Base-by-base conservation (phyloP, 2,888 invertebrate species). In the Acronicta leporina region DNA sequence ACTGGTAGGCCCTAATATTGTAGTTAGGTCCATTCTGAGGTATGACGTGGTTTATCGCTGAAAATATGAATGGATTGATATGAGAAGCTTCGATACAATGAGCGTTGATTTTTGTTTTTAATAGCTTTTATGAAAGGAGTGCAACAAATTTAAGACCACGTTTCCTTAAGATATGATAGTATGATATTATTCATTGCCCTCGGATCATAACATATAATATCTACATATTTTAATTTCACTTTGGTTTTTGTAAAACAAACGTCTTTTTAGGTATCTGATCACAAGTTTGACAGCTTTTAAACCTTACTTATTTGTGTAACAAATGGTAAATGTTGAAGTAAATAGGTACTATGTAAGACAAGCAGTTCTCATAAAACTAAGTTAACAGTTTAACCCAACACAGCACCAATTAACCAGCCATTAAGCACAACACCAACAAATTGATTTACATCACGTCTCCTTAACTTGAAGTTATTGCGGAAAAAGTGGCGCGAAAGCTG, bases 401-500 rank as follows among this genome's bases (percentile, higher is more conserved):
- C 53, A 71, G 59, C 49, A 48, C n/a, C 56, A 66, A 71, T 71
- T 69, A 66, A 42, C 82, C 81, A 84, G 78, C 78, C 77, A 82
- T 82, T 84, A 81, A 82, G 73, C 75, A 73, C 78, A 63, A 58
- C 64, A 83, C 76, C 78, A 79, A 73, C 79, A 77, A 75, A 75
- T 79, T 82, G 82, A 82, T 66, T 61, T 66, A 69, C 67, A 66
- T 56, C 55, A 71, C 38, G 61, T 71, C 72, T 66, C 75, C 78
- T 77, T 76, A 63, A 78, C 72, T 73, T 77, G 69, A 78, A 83
- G 85, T 88, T 85, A 87, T 85, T 78, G 84, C 83, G 86, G 86
- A 87, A 90, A 90, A 90, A 88, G 81, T 85, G 84, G 80, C 85
- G 85, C 86, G 78, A 80, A 78, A 77, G 59, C 64, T 83, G 86